Evolutionary conservation across 2,113 vertebrate species (phyloP), one percentile per base, ranked within the genome.

Genomic region (Oreochromis tanganicae): DNA sequence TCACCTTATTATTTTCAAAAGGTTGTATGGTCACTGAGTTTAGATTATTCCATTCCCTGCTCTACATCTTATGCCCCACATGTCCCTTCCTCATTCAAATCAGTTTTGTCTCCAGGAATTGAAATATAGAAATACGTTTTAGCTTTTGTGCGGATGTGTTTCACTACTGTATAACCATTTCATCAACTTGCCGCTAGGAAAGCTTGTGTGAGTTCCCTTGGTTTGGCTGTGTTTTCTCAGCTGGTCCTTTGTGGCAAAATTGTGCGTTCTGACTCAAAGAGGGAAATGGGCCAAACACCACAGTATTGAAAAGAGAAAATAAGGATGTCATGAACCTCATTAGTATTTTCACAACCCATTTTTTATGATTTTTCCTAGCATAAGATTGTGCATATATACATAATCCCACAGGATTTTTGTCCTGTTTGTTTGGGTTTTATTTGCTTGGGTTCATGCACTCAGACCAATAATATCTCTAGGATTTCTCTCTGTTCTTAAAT

Each of bases 1-100:
- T 92, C 94, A 91, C 86, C 90, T 92, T 92, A 92, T 94, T 94
- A 94, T 92, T 94, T 94, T 87, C 34, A n/a, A 93, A 93, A 95
- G 93, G 93, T 95, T 92, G 91, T 80, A 41, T 84, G 92, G 95
- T 92, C 92, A 93, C 91, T 78, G 71, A 86, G 91, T 87, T 88
- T 85, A 91, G 90, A 95, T 95, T 93, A 94, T 93, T 95, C 87
- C 88, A 87, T 95, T 94, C 63, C 90, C 84, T 80, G 68, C 90
- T 78, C 86, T 80, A 81, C 75, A 82, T 86, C 88, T 89, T 84
- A 81, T 81, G 80, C 83, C 43, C 56, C 85, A 89, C 80, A 66
- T 92, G 85, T 89, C 78, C 90, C 59, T 78, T 88, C 63, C 87
- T 93, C 87, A 92, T 93, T 94, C 86, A 89, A 90, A 94, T 91